Base-by-base conservation (phyloP, 2,113 vertebrate genomes). In the Zingel zingel region DNA sequence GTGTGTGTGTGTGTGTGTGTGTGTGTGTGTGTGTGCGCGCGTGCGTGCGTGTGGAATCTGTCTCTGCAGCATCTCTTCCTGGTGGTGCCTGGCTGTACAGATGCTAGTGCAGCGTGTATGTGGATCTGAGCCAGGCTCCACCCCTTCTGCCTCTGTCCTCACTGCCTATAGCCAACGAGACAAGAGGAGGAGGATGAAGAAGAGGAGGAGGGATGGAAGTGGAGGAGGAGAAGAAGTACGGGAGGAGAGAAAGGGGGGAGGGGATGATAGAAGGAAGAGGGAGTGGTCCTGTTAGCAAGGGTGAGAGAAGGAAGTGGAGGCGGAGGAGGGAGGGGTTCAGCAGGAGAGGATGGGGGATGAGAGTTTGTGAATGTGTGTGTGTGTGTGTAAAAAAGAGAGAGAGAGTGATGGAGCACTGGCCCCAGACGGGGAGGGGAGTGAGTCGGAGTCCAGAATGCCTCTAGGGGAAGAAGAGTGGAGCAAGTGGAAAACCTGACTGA, bases 11-110 rank as follows among this genome's bases (percentile, higher is more conserved):
- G 61, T 81, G 47, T 50, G 64, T 75, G 58, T 45, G 57, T 54
- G 56, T 77, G 74, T 62, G 70, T 80, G 66, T 36, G 59, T 18
- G 71, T 63, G 67, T 71, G 47, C 53, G 25, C 27, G 39, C 51
- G 66, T 58, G 70, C 33, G 57, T 65, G 43, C 70, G 70, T 81
- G 77, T 19, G n/a, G 59, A 58, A 70, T 45, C 14, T 14, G 58
- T 16, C 87, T 73, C 78, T 87, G 89, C 88, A 83, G 89, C 83
- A 74, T 89, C 91, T 90, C 93, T 90, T 94, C 93, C 92, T 94
- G 90, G 91, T 89, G 85, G 88, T 92, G 91, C 91, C 90, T 92
- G 88, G 84, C 85, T 87, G 81, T 77, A 50, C 82, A 39, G 84
- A 87, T 86, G 68, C 78, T 87, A 83, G 56, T 84, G 88, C 72